These are phyloP conservation scores for Masticophis lateralis DNA, from an alignment of 2,797 vertebrate species.

Conservation along the genomic window DNA sequence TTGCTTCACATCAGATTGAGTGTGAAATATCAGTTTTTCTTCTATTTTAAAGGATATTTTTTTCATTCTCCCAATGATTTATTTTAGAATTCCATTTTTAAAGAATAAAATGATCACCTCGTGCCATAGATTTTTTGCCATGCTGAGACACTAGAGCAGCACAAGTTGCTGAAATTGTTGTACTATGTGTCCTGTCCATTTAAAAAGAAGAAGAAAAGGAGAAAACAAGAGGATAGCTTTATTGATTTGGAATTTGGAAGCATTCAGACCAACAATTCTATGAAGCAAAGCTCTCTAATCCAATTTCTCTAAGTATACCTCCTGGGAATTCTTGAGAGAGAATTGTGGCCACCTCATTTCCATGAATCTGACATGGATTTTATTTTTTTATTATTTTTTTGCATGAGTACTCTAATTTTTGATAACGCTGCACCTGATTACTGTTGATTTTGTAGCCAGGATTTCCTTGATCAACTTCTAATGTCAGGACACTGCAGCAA, in stretches of 20 bases:
- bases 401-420: background rate
- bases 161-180: background rate
- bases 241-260: background rate
- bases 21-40: slow-evolving; percentile 44
- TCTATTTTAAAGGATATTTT: slow-evolving; percentile 47
- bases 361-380: background rate
- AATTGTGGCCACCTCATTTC: background rate
- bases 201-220: background rate
- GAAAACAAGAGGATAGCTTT: background rate
- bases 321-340: background rate
- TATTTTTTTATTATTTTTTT: background rate
- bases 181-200: background rate
- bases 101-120: slow-evolving; percentile 6
- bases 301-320: background rate
- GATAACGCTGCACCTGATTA: background rate
- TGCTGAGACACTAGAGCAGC: background rate
- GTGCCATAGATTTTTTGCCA: background rate
- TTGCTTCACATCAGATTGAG: slow-evolving; percentile 59
- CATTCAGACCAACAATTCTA: background rate
- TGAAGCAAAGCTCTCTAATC: background rate
- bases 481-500: background rate
- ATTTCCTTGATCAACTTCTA: background rate
- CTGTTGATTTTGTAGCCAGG: background rate
- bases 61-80: slow-evolving; percentile 40
- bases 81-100: slow-evolving; percentile 41